Evolutionary conservation across 1,140 invertebrate genomes (phyloP), one percentile per base, ranked within the genome.

Genomic region (Trinorchestia longiramus): DNA sequence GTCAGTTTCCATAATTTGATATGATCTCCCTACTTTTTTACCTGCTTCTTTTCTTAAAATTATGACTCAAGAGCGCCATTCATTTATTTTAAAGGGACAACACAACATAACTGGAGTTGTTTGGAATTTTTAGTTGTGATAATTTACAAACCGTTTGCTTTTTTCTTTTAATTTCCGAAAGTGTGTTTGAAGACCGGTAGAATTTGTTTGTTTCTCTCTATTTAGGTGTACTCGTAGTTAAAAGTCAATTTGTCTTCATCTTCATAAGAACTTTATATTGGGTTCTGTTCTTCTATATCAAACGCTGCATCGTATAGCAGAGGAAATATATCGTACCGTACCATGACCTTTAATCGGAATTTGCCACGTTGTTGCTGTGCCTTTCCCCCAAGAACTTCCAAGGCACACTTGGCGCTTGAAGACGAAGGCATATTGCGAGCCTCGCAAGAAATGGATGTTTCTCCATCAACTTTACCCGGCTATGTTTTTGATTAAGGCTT

Each of bases 401-500:
- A 23, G 62, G 62, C 88, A 42, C 43, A 41, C 88, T 90, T 90
- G 15, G 41, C 43, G 88, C 88, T 41, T 90, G 8, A 43, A 94
- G 92, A 43, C 43, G 44, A n/a, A n/a, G 44, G 43, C 92, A 94
- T 94, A 94, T 94, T 94, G 92, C 92, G 45, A 23, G 6, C 92
- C 4, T 43, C 92, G 40, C 43, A 94, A 94, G 92, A 94, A 45
- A n/a, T 94, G 43, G 44, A 45, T 94, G 92, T 94, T 94, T 94
- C 44, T 94, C 41, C 43, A 19, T 94, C 36, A 94, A 94, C 92
- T 94, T 94, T 94, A 47, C 92, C 40, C 43, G 43, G 92, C 44
- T 43, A 94, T 94, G 92, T 45, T 94, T 94, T 45, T 94, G 92
- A 94, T 94, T 44, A 47, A 45, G 44, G 92, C 41, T n/a, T 94